phyloP scores from a whole-genome alignment of 2,888 invertebrate genomes.

The Drosophila sordidapex region DNA sequence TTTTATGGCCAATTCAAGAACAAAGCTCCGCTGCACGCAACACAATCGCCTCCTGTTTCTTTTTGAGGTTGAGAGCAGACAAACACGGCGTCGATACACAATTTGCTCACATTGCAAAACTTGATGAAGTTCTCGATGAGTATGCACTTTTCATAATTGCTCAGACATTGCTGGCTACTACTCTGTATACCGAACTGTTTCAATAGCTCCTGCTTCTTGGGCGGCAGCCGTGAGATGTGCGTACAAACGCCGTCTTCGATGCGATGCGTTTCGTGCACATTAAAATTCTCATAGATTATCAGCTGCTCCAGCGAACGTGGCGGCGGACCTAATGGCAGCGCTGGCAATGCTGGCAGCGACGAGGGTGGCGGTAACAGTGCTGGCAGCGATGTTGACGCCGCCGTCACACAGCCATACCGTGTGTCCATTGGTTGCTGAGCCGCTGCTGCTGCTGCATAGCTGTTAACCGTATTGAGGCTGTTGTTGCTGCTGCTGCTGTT shows the following conservation, averaged over 20 bases:
- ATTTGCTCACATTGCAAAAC: constrained; percentile 85
- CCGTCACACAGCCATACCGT: constrained; percentile 59
- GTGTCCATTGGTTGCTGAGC: constrained; percentile 52
- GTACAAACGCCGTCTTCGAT: constrained; percentile 85
- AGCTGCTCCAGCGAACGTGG: constrained; percentile 82
- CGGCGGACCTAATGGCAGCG: constrained; percentile 65
- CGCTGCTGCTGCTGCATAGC: constrained; percentile 29
- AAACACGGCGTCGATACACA: constrained; percentile 50
- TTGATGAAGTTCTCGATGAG: constrained; percentile 85
- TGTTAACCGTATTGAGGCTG: constrained; percentile 40
- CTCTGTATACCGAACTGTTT: constrained; percentile 85
- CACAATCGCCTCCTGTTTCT: constrained; percentile 30
- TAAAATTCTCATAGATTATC: constrained; percentile 84
- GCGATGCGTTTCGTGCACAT: constrained; percentile 84
- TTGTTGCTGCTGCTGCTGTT: constrained; percentile 32
- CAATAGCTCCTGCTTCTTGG: constrained; percentile 85
- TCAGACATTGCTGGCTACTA: constrained; percentile 84
- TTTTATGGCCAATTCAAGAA: constrained; percentile 69
- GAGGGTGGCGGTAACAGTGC: constrained; percentile 46
- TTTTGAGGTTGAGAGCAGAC: constrained; percentile 12
- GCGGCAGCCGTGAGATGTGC: constrained; percentile 84
- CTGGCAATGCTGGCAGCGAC: constrained; percentile 39
- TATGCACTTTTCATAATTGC: constrained; percentile 85
- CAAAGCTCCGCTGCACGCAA: constrained; percentile 67
- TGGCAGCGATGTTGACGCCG: constrained; percentile 32